These are phyloP conservation scores for Tubulanus polymorphus DNA, from an alignment of 2,888 invertebrate genomes.

Conservation along the genomic window DNA sequence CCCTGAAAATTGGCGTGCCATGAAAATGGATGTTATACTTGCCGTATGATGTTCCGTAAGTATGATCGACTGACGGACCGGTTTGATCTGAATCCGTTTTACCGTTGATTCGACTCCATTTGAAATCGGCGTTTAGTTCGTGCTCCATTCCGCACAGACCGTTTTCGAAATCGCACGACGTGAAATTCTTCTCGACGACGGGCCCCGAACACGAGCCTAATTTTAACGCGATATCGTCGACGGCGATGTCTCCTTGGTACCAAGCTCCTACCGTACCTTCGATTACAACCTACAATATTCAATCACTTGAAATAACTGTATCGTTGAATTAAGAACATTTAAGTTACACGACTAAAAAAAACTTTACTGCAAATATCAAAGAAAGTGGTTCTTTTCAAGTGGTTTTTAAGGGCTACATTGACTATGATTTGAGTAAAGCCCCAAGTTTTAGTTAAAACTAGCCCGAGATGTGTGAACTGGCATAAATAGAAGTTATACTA, in stretches of 20 bases:
- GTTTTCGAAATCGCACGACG: not conserved
- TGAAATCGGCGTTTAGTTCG: not conserved
- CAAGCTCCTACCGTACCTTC: not conserved
- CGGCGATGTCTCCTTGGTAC: not conserved
- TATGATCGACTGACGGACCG: conserved; percentile 39
- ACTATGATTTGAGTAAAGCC: no score
- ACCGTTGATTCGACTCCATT: conserved; percentile 33
- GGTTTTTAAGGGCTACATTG: no score
- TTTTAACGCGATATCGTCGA: not conserved
- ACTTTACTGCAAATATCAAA: no score
- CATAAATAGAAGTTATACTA: no score
- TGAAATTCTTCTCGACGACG: not conserved
- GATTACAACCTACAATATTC: not conserved
- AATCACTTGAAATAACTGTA: no score
- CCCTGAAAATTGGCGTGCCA: no score
- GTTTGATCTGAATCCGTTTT: conserved; percentile 27
- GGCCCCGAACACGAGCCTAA: not conserved
- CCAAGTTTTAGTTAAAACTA: no score
- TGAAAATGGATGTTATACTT: not conserved
- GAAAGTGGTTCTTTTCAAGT: no score
- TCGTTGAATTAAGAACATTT: no score
- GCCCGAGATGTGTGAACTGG: no score
- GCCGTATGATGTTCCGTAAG: conserved; percentile 23
- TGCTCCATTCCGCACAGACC: not conserved
- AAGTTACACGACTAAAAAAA: no score